A percentile compares a stretch with the other conserved stretches of the same genome.
phyloP scores from a whole-genome alignment of 2,888 invertebrate genomes.

The Sepiola atlantica region DNA sequence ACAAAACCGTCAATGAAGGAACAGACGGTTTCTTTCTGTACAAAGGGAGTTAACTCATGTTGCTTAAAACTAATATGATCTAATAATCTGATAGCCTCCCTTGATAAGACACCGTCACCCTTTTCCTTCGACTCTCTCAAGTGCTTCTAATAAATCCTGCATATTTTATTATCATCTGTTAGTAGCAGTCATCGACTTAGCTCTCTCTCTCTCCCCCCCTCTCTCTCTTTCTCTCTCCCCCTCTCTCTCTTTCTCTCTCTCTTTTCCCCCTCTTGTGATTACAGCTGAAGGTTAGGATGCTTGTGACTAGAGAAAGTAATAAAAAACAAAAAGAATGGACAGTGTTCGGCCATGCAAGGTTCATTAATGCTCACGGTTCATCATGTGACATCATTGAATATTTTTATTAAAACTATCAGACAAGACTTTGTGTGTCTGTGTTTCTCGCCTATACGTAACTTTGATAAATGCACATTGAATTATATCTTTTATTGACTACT shows the following conservation, averaged over 20 bases:
- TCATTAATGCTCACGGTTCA: no score
- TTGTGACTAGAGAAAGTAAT: neutral
- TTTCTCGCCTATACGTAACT: no score
- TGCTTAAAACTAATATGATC: neutral
- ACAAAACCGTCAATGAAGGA: neutral
- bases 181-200: slow-evolving; percentile 18
- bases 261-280: neutral
- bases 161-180: neutral
- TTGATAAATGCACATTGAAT: no score
- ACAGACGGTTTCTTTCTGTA: neutral
- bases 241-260: no score
- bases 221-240: no score
- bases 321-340: neutral
- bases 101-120: neutral
- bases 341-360: no score
- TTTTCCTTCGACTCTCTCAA: neutral
- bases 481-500: no score
- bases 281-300: neutral
- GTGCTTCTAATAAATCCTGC: neutral
- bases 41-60: neutral
- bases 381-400: no score
- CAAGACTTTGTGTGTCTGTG: no score
- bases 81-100: neutral
- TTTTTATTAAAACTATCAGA: no score
- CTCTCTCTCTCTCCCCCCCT: no score